Evolutionary conservation across 2,113 vertebrate genomes (phyloP).

Genomic region (Epinephelus lanceolatus): DNA sequence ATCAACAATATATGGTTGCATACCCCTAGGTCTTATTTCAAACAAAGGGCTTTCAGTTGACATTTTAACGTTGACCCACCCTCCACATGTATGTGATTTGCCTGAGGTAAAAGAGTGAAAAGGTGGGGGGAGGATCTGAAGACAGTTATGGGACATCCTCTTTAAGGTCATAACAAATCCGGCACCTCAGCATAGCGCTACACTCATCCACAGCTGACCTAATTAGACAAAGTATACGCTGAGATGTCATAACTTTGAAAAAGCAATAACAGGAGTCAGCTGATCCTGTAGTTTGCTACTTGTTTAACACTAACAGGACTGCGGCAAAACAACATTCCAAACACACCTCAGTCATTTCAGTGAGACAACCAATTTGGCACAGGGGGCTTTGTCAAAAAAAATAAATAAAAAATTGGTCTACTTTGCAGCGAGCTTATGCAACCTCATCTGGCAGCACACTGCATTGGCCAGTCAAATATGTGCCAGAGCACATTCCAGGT

Average conservation of each 20-base stretch:
- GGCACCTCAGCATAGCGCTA: slow-evolving; percentile 28
- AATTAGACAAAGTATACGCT: neutral
- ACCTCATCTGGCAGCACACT: neutral
- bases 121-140: neutral
- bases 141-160: slow-evolving; percentile 8
- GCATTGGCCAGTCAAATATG: neutral
- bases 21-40: slow-evolving; percentile 23
- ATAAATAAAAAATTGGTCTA: neutral
- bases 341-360: neutral
- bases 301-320: neutral
- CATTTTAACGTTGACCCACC: slow-evolving; percentile 42
- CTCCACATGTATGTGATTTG: slow-evolving; percentile 13
- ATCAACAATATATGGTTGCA: slow-evolving; percentile 32
- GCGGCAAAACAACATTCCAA: neutral
- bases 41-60: slow-evolving; percentile 37
- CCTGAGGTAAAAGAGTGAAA: slow-evolving; percentile 25
- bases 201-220: slow-evolving; percentile 14
- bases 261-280: neutral
- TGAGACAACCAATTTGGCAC: neutral
- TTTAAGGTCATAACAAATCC: slow-evolving; percentile 32
- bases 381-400: neutral
- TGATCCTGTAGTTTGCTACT: neutral
- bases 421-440: neutral
- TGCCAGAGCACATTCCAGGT: neutral
- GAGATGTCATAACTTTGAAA: slow-evolving; percentile 4